phyloP scores from a whole-genome alignment of 2,888 invertebrate genomes.

The Blomia tropicalis region DNA sequence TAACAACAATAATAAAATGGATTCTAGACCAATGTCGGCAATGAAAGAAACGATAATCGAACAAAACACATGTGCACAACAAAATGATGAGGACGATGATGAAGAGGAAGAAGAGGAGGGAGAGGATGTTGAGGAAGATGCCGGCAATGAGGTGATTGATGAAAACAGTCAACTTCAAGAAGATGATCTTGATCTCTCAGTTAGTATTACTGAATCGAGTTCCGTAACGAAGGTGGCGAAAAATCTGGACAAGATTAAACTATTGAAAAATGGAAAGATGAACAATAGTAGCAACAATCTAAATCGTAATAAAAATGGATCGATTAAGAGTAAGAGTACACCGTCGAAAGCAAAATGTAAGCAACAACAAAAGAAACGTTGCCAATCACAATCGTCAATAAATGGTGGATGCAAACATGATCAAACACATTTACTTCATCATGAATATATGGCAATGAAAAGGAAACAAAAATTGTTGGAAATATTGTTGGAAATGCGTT shows the following conservation, averaged over 20 bases:
- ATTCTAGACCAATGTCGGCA: not conserved
- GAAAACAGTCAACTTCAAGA: not conserved
- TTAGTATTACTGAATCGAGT: conserved; percentile 1
- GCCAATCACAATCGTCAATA: not conserved
- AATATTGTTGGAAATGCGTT: conserved; percentile 83
- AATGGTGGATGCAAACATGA: not conserved
- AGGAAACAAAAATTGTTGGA: conserved; percentile 59
- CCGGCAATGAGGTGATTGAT: not conserved
- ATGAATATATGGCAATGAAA: conserved; percentile 21
- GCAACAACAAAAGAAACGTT: not conserved
- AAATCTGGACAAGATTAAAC: not conserved
- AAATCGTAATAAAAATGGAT: too few relatives aligned
- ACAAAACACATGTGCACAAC: not conserved
- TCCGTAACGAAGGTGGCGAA: not conserved
- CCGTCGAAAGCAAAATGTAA: not conserved
- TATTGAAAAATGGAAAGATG: not conserved
- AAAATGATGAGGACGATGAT: not conserved
- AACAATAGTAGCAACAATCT: not conserved
- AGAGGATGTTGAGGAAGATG: not conserved
- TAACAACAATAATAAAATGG: not conserved
- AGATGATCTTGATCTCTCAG: not conserved
- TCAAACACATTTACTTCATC: not conserved
- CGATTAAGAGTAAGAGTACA: not conserved
- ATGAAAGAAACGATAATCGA: not conserved
- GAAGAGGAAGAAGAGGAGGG: conserved; percentile 1